Base-by-base conservation (phyloP, 2,113 vertebrate genomes). In the Meriones unguiculatus region DNA sequence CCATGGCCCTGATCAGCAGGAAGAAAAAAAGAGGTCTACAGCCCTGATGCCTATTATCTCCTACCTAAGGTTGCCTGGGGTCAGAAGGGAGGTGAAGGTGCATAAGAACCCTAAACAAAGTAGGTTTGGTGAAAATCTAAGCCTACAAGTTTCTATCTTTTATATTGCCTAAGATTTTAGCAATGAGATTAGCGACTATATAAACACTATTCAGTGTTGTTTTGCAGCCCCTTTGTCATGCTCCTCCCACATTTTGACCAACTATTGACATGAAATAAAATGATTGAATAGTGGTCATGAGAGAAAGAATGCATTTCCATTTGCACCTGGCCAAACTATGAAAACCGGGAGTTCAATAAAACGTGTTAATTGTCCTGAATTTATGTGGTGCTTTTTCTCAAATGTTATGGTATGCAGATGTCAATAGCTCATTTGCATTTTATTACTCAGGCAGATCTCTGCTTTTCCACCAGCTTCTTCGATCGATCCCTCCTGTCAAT, bases 281-380 rank as follows among this genome's bases (percentile, higher is more conserved):
- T 88, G 20, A 90, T 0, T n/a, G 50, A 81, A 46, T 96, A 65
- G 12, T 57, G 25, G 30, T 18, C 3, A 2, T 18, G 4, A 69
- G 69, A 15, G 20, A 30, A 65, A 73, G 5, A 30, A 1, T 50
- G 0, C 8, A 17, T n/a, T 64, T 82, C 28, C 14, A 50, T 18
- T 8, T 41, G 13, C 28, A n/a, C 25, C 9, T 57, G 41, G 1
- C 54, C 73, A 91, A 70, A 24, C n/a, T 69, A 22, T 70, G 28
- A 77, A 93, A 93, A 28, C 18, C 80, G 14, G 30, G 92, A 84
- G 76, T 96, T 59, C 93, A 72, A 52, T 32, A 7, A 8, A 72
- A 91, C 87, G 59, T 5, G 2, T 73, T 88, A 93, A 95, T 52
- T 81, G 20, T 76, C 38, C 22, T 78, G 30, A 81, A 86, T 90